A percentile compares a stretch with the other conserved stretches of the same genome.
phyloP scores from a whole-genome alignment of 1,140 invertebrate species.

The Hirudo medicinalis region DNA sequence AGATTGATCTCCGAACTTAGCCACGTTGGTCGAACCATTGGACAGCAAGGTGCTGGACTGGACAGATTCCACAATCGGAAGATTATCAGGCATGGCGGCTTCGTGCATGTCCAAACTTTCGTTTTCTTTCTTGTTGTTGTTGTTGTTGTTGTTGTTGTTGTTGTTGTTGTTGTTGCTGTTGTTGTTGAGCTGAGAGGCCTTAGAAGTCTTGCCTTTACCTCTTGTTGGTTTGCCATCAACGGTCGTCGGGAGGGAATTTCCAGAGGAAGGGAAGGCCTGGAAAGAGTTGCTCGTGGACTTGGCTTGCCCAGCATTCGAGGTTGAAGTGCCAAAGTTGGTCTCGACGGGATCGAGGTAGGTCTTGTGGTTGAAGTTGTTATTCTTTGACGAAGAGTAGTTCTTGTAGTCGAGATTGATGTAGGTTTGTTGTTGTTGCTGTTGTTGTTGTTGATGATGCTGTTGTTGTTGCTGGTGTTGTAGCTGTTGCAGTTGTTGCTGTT shows the following conservation, averaged over 20 bases:
- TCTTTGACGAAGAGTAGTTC: neutral
- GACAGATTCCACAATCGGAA: too few relatives aligned
- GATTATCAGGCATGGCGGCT: too few relatives aligned
- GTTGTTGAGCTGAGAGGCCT: neutral
- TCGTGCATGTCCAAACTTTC: too few relatives aligned
- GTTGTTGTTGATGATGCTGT: constrained; percentile 15
- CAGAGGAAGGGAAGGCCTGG: neutral
- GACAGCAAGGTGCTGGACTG: too few relatives aligned
- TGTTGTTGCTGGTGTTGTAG: neutral
- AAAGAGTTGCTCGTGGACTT: constrained; percentile 7
- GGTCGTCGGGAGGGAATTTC: neutral
- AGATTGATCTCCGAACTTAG: neutral
- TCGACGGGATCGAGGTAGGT: neutral
- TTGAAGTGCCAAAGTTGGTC: constrained; percentile 4
- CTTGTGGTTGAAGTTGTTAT: neutral
- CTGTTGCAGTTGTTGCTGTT: constrained; percentile 8
- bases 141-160: neutral
- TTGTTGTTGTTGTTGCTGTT: neutral
- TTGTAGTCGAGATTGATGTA: neutral
- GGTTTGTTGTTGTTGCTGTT: constrained; percentile 11
- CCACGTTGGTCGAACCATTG: neutral
- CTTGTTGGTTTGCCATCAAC: neutral
- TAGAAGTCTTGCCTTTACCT: neutral
- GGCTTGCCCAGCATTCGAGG: neutral
- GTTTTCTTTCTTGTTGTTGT: neutral